Conservation (phyloP, 1,140 invertebrate species). For the Daktulosphaira vitifoliae region DNA sequence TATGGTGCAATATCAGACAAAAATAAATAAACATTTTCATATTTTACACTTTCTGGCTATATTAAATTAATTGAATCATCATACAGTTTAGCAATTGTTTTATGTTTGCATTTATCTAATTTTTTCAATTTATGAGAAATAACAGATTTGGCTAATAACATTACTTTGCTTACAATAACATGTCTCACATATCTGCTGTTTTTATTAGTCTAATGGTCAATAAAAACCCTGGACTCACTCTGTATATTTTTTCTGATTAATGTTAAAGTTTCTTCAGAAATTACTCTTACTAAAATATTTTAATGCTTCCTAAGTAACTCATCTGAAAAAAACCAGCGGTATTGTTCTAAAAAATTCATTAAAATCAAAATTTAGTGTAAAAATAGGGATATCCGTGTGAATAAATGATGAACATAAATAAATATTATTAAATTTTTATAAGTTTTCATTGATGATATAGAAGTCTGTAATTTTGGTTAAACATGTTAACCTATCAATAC, state of each 20-base stretch:
- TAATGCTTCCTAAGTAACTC: neutral
- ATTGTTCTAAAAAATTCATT: neutral
- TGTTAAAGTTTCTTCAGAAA: neutral
- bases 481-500: too few relatives aligned
- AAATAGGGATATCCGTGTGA: neutral
- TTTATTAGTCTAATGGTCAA: neutral
- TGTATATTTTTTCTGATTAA: neutral
- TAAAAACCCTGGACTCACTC: neutral
- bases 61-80: neutral
- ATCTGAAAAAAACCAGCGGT: neutral
- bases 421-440: too few relatives aligned
- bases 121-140: neutral
- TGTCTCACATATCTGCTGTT: neutral
- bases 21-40: neutral
- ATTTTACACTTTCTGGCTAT: neutral
- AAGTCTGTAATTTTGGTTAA: too few relatives aligned
- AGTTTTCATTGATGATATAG: too few relatives aligned
- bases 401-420: neutral
- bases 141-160: neutral
- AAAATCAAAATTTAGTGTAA: neutral
- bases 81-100: neutral
- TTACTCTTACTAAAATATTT: neutral
- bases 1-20: neutral
- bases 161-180: neutral
- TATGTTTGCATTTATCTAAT: neutral